Base-by-base conservation (phyloP, 2,797 vertebrate genomes). In the Petrocephalus schoutedeni region DNA sequence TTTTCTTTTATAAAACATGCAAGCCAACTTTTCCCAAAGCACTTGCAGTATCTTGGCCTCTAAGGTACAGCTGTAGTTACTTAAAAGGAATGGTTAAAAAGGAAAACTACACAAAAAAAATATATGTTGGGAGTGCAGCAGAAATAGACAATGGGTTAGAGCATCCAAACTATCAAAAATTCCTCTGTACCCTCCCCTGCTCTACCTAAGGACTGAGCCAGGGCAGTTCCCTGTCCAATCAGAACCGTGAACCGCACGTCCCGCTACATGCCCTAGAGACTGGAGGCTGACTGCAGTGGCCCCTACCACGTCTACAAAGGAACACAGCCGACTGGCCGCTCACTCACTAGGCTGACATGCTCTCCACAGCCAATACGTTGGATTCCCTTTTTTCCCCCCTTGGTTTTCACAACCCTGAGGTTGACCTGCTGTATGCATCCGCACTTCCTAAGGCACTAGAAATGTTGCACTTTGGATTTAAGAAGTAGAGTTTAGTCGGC, bases 381-480 rank as follows among this genome's bases (percentile, higher is more conserved):
- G 67, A 71, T 23, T 85, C 54, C 28, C 12, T 16, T 41, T 8
- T 36, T 57, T 9, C 54, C 28, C 41, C 54, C 28, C 41, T 57
- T 23, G 53, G 28, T 58, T 82, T 45, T 82, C 14, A 61, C 71
- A 45, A 32, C 10, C 45, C 54, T 21, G 4, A 61, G 53, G 80
- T 57, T 1, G n/a, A 58, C 19, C 57, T 86, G 28, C 54, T 49
- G 36, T 56, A 23, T 23, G 4, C n/a, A 88, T 23, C 36, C 14
- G 64, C 28, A 23, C 14, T 77, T 14, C 8, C 23, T 88, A 88
- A 88, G 88, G 88, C 88, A 88, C 88, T 88, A 49, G 53, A 74
- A 57, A 86, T 71, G 23, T 57, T 85, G 45, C 87, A 86, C 87
- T 86, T 88, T 56, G 83, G 83, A 59, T 85, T 85, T 58, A 85